phyloP scores from a whole-genome alignment of 2,888 invertebrate species.

The Agonopterix alstromeriana region DNA sequence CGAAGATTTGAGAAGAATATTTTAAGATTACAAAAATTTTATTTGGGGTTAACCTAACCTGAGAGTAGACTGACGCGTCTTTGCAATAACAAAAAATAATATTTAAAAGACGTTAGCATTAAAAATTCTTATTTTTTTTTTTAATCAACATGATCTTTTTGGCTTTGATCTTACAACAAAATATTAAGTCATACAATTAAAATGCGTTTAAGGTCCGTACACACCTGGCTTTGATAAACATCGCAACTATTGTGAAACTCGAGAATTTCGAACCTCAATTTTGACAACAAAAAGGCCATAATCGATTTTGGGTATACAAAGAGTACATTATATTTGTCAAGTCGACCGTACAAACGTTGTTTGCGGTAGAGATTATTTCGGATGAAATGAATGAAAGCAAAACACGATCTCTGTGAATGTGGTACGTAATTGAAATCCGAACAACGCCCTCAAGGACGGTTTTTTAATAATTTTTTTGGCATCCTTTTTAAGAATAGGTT shows the following conservation, averaged over 20 bases:
- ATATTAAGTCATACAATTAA: slow-evolving; percentile 45
- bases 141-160: no score
- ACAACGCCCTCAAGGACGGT: slow-evolving; percentile 46
- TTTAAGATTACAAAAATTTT: no score
- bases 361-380: slow-evolving; percentile 76
- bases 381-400: slow-evolving; percentile 74
- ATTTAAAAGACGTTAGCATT: no score
- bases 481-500: slow-evolving; percentile 23
- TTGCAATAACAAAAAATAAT: no score
- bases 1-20: no score
- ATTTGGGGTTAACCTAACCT: no score
- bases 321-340: slow-evolving; percentile 71
- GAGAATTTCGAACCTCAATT: slow-evolving; percentile 73
- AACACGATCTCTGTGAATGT: slow-evolving; percentile 68
- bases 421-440: slow-evolving; percentile 67
- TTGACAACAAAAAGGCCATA: slow-evolving; percentile 76
- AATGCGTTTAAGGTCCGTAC: slow-evolving; percentile 56
- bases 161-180: no score
- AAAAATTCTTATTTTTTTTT: no score
- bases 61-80: no score
- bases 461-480: slow-evolving; percentile 47
- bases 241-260: slow-evolving; percentile 70
- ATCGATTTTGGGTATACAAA: slow-evolving; percentile 72
- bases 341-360: slow-evolving; percentile 70
- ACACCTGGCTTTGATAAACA: slow-evolving; percentile 71